Evolutionary conservation across 2,113 vertebrate genomes (phyloP).

Genomic region (Neoarius graeffei): DNA sequence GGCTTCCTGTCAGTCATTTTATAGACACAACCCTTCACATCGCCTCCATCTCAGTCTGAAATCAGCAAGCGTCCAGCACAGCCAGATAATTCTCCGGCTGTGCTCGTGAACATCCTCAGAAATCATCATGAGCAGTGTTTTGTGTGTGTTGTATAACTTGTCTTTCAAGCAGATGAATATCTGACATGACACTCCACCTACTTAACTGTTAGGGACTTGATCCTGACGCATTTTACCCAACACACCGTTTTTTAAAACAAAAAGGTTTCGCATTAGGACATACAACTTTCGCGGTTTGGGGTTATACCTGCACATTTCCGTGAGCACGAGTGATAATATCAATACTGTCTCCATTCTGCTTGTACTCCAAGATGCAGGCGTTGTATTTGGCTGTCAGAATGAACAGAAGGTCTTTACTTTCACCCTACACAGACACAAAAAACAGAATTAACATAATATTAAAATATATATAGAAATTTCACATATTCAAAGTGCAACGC

Average conservation of each 20-base stretch:
- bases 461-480: background rate
- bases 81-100: background rate
- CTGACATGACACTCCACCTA: background rate
- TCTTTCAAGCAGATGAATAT: background rate
- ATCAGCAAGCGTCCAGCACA: background rate
- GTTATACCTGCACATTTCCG: constrained; percentile 90
- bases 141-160: background rate
- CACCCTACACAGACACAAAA: constrained; percentile 75
- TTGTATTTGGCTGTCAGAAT: constrained; percentile 98
- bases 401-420: constrained; percentile 94
- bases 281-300: background rate
- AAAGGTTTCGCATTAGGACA: background rate
- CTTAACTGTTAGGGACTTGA: background rate
- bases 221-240: background rate
- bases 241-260: background rate
- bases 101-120: background rate
- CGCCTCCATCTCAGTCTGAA: background rate
- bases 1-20: background rate
- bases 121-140: background rate
- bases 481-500: too few species aligned
- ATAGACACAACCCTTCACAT: background rate
- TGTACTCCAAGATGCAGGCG: constrained; percentile 97
- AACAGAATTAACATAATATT: background rate
- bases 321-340: constrained; percentile 97
- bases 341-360: constrained; percentile 94